phyloP scores from a whole-genome alignment of 2,888 invertebrate species.

The Eupeodes latifasciatus region DNA sequence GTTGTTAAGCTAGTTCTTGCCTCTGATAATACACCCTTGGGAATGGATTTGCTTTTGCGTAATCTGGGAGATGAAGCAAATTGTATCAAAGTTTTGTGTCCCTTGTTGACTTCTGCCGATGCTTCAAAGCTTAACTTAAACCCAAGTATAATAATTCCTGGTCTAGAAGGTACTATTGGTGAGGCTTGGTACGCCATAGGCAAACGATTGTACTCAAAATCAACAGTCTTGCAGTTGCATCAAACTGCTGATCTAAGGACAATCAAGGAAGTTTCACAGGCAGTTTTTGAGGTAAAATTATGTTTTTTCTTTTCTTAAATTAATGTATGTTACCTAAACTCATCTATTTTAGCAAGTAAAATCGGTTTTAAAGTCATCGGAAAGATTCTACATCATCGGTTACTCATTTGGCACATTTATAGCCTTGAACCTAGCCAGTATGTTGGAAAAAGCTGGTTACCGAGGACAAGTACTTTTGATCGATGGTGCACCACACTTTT shows the following conservation, averaged over 20 bases:
- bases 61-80: conserved; percentile 87
- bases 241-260: conserved; percentile 79
- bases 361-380: conserved; percentile 85
- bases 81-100: conserved; percentile 85
- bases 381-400: conserved; percentile 90
- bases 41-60: conserved; percentile 86
- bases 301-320: neutral
- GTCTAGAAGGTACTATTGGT: conserved; percentile 88
- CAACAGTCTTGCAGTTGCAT: conserved; percentile 81
- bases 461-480: conserved; percentile 89
- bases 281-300: conserved; percentile 79
- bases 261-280: conserved; percentile 79
- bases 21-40: conserved; percentile 81
- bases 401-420: conserved; percentile 95
- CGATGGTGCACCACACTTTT: conserved; percentile 92
- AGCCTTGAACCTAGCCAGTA: conserved; percentile 90
- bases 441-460: conserved; percentile 88
- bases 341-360: conserved; percentile 86
- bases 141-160: conserved; percentile 86
- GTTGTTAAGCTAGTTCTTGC: conserved; percentile 81
- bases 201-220: conserved; percentile 78
- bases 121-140: conserved; percentile 77
- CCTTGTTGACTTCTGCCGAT: conserved; percentile 84
- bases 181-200: conserved; percentile 82
- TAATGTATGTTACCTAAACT: neutral